Evolutionary conservation across 2,113 vertebrate genomes (phyloP), one percentile per base, ranked within the genome.

Genomic region (Indicator indicator): DNA sequence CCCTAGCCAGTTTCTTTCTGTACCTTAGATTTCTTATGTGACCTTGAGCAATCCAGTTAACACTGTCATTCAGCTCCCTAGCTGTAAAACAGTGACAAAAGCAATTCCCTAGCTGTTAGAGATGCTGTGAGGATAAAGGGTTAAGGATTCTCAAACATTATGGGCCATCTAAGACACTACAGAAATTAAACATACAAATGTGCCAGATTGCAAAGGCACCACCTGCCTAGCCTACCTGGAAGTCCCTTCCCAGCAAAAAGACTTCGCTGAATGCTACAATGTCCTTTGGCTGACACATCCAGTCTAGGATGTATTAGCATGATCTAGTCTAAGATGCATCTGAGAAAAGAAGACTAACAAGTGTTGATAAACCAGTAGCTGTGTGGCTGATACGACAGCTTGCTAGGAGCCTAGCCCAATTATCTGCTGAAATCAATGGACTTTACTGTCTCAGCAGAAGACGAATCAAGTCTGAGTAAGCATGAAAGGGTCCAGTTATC

Each of bases 61-160:
- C 28, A 36, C 54, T 70, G 19, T 27, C 36, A 78, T 83, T 88
- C 76, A 84, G n/a, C 11, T 86, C 65, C n/a, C 50, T 58, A 69
- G 21, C 76, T 76, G 73, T 78, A 73, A 78, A 84, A 86, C 21
- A 27, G 69, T 36, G 58, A 58, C 80, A 75, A 88, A 86, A 94
- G 44, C 80, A 92, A 95, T 63, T 84, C 83, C 62, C 83, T 79
- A 38, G 8, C 27, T 90, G 76, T 88, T 90, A 75, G 48, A 86
- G 62, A 55, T 86, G 50, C 17, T 88, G 62, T 86, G 90, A 52
- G 58, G 48, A 91, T 87, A 95, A 95, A 89, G 65, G 94, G 75
- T 91, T 93, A 64, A 90, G 86, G 40, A 75, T 86, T 93, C 44
- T 82, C 27, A 81, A 65, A 42, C 28, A 78, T 5, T 68, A 9